Evolutionary conservation across 2,797 vertebrate genomes (phyloP).

Genomic region (Dromococcyx pavoninus): DNA sequence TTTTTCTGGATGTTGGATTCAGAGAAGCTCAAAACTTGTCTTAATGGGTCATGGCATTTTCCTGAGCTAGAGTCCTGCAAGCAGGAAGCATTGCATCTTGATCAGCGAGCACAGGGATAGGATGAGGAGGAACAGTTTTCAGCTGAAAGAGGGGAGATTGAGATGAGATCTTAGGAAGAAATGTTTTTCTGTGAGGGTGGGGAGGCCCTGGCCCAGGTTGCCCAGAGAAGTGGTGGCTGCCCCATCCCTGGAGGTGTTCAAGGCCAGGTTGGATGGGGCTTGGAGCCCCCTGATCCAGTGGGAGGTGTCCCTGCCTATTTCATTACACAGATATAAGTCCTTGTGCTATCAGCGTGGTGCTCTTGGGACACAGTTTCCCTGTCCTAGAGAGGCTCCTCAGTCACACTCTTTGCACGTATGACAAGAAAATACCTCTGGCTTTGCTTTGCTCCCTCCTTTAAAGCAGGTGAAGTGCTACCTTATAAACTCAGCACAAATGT

Average conservation of each 20-base stretch:
- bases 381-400: neutral
- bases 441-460: neutral
- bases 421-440: accelerated
- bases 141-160: no score
- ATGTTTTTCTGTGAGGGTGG: no score
- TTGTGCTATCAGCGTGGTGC: neutral
- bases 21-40: neutral
- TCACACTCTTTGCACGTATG: accelerated
- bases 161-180: no score
- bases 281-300: no score
- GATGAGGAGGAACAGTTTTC: no score
- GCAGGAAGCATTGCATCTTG: neutral
- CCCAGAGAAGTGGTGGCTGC: no score
- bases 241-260: no score
- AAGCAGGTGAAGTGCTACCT: neutral
- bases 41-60: neutral
- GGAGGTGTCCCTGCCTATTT: neutral
- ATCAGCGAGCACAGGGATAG: no score
- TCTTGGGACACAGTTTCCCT: neutral
- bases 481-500: accelerated
- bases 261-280: no score
- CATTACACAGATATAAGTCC: neutral
- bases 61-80: neutral
- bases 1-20: neutral
- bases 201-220: no score